A percentile compares a stretch with the other conserved stretches of the same genome.
Conservation (phyloP, 2,888 invertebrate species). For the Lottia gigantea region DNA sequence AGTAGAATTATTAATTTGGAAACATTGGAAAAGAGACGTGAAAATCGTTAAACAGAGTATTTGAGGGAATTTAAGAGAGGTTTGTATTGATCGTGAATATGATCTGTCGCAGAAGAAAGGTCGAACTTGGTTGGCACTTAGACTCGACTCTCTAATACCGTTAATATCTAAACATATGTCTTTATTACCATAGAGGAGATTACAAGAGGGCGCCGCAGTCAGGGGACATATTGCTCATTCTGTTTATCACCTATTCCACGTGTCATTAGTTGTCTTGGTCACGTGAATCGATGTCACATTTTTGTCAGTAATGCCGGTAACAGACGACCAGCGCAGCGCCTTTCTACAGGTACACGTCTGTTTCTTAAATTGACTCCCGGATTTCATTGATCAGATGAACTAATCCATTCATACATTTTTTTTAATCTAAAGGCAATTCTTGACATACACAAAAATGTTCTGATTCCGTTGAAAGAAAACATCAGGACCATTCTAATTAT, state of each 20-base stretch:
- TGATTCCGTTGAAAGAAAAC: too few species aligned
- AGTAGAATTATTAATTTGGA: conserved; percentile 23
- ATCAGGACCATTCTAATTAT: too few species aligned
- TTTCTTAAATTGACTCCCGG: too few species aligned
- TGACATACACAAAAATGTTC: too few species aligned
- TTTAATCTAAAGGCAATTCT: too few species aligned
- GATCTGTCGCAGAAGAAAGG: background rate
- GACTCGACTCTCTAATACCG: background rate
- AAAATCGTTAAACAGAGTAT: conserved; percentile 5
- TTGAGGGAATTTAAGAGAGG: conserved; percentile 1
- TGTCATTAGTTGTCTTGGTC: conserved; percentile 4
- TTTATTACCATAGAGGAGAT: background rate
- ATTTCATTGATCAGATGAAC: too few species aligned
- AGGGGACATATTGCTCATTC: background rate
- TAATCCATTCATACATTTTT: too few species aligned
- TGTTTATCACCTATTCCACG: background rate
- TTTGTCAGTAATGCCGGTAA: background rate
- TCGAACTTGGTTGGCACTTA: background rate
- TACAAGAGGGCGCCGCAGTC: background rate
- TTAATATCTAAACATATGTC: conserved; percentile 1
- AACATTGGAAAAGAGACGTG: background rate
- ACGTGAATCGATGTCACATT: conserved; percentile 3
- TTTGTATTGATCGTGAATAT: background rate
- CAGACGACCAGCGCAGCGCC: too few species aligned
- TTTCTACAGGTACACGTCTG: too few species aligned